Base-by-base conservation (phyloP, 2,797 vertebrate genomes). In the Thripadectes ignobilis region DNA sequence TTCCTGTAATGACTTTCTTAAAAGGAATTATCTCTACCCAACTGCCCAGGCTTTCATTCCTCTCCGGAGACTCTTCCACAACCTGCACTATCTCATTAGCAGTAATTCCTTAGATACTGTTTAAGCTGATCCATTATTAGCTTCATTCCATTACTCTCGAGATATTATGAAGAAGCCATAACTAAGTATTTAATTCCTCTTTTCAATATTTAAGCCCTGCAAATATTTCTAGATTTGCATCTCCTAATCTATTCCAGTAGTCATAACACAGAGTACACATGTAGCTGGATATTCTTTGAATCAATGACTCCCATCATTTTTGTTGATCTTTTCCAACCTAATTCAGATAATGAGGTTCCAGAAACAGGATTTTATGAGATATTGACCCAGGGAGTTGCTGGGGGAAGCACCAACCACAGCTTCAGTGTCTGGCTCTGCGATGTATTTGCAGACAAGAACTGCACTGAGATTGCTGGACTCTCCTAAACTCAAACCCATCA, bases 211-310 rank as follows among this genome's bases (percentile, higher is more conserved):
- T 80, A 92, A 83, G 30, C 63, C 71, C 51, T 59, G 57, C 38
- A 95, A 96, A 76, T 59, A 92, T 27, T 80, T 86, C 72, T 58
- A 77, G 68, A 94, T 87, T 93, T 85, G 34, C 51, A 93, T 83
- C 78, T 79, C 55, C n/a, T 84, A 67, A 93, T 18, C 77, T 88
- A 8, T 91, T 71, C 41, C 6, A 0, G 48, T 36, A 85, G 68
- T 48, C 18, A 10, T 10, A 85, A 82, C 11, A 85, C 34, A 65
- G 41, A 84, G 21, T 46, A 79, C 23, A 72, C 7, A 34, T 3
- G 22, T 8, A 76, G 67, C 22, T 71, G 2, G 0, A 3, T 38
- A 48, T 7, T 48, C 62, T 86, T 89, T 76, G 10, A 85, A 80
- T 52, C 17, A 2, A 58, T 38, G 39, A 74, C n/a, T 85, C 38